phyloP scores from a whole-genome alignment of 2,888 invertebrate genomes.

The Aproaerema taeniolella region DNA sequence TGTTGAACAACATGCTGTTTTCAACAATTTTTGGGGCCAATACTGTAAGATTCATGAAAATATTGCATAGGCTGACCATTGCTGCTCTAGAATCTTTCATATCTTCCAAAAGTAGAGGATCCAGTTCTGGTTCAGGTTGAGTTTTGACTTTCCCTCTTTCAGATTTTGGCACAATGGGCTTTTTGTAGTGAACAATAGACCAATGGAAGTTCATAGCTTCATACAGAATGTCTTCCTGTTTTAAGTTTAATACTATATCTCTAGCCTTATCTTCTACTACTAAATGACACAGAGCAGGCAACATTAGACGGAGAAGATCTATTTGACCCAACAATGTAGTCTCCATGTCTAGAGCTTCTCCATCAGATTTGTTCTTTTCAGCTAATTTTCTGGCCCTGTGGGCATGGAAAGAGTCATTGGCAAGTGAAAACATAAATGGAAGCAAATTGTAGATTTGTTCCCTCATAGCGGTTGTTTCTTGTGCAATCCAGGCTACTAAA shows the following conservation, averaged over 20 bases:
- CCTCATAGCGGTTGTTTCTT: constrained; percentile 93
- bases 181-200: constrained; percentile 91
- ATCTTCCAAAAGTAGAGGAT: constrained; percentile 84
- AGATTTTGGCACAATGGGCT: constrained; percentile 87
- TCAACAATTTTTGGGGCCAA: constrained; percentile 90
- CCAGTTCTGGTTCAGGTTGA: constrained; percentile 86
- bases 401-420: constrained; percentile 90
- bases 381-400: constrained; percentile 81
- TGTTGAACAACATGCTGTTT: constrained; percentile 85
- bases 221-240: constrained; percentile 88
- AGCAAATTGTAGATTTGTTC: constrained; percentile 88
- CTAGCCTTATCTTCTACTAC: constrained; percentile 94
- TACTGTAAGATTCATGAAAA: constrained; percentile 94
- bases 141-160: constrained; percentile 86
- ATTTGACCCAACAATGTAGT: constrained; percentile 73
- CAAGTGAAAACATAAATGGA: constrained; percentile 87
- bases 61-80: constrained; percentile 92
- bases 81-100: constrained; percentile 91
- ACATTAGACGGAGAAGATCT: constrained; percentile 87
- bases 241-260: constrained; percentile 84
- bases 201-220: constrained; percentile 90
- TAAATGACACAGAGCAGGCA: constrained; percentile 94
- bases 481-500: constrained; percentile 92
- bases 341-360: constrained; percentile 67
- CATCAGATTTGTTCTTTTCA: constrained; percentile 80